Evolutionary conservation across 2,888 invertebrate genomes (phyloP).

Genomic region (Heliconius charithonia): DNA sequence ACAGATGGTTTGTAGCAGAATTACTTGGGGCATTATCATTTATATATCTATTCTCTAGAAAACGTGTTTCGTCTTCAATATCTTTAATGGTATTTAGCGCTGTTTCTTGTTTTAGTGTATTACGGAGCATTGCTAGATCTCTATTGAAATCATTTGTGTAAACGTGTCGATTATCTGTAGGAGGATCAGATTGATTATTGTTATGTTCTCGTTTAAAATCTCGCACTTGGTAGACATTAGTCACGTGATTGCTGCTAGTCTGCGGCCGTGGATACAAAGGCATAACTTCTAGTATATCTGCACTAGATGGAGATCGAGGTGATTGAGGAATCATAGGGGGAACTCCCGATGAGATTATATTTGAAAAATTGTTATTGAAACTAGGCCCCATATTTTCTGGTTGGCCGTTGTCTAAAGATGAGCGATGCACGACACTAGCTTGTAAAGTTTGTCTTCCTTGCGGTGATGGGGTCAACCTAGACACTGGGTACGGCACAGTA

Average conservation of each 20-base stretch:
- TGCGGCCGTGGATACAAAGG: constrained; percentile 76
- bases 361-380: constrained; percentile 61
- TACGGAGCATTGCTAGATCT: constrained; percentile 74
- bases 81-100: constrained; percentile 71
- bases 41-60: constrained; percentile 68
- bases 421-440: constrained; percentile 74
- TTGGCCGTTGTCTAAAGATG: constrained; percentile 75
- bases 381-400: constrained; percentile 58
- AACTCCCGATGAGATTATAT: constrained; percentile 52
- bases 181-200: constrained; percentile 71
- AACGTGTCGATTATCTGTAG: constrained; percentile 62
- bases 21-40: constrained; percentile 56
- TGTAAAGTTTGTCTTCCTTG: constrained; percentile 73
- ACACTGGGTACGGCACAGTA: constrained; percentile 68
- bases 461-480: constrained; percentile 69
- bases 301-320: constrained; percentile 82
- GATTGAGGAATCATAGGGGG: constrained; percentile 61
- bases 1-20: constrained; percentile 56
- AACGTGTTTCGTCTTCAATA: constrained; percentile 73
- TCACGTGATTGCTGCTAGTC: constrained; percentile 68
- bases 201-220: constrained; percentile 83
- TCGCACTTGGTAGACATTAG: constrained; percentile 82
- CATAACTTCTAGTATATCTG: constrained; percentile 82
- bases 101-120: constrained; percentile 66
- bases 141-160: constrained; percentile 77